Base-by-base conservation (phyloP, 2,888 invertebrate species). In the Adelphocoris suturalis region DNA sequence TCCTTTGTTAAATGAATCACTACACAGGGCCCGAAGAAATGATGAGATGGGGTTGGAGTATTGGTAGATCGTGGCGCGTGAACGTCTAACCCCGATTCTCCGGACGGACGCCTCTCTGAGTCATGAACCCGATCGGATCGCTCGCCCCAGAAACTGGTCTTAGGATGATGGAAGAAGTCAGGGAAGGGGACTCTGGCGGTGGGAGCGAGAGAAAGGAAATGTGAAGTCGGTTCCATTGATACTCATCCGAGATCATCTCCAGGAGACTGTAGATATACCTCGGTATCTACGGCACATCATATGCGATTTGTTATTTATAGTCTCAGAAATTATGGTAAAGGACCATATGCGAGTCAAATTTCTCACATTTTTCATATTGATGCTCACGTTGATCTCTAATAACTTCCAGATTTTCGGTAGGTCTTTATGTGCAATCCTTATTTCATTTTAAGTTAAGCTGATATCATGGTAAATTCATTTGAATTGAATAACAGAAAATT, bases 51-150 rank as follows among this genome's bases (percentile, higher is more conserved):
- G 52, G 52, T 13, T 14, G 52, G 52, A 11, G 14, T 52, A 16
- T 28, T 13, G 76, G 28, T 61, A 61, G 61, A 61, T 61, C 61
- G 19, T 78, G 46, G 78, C 78, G 47, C 37, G 46, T 78, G 46
- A 78, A 78, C 46, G 46, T 47, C 78, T 78, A 78, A 78, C 28
- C 78, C 78, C 16, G 78, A 47, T 78, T 78, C 78, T 19, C 23
- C 7, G 68, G 68, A 7, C 23, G 68, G 46, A 47, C 78, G 78
- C 78, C 78, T 78, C 78, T 19, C 11, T 78, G 78, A 78, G 78
- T 78, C 78, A 78, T 78, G 78, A 46, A 78, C 78, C 78, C 47
- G 37, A 46, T 78, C 78, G 47, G 78, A 78, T 78, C 78, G 16
- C n/a, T 75, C 23, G 52, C 16, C 52, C 61, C 23, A 16, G 78